phyloP scores from a whole-genome alignment of 2,113 vertebrate species.

The Stomatorhinus ivindoensis region DNA sequence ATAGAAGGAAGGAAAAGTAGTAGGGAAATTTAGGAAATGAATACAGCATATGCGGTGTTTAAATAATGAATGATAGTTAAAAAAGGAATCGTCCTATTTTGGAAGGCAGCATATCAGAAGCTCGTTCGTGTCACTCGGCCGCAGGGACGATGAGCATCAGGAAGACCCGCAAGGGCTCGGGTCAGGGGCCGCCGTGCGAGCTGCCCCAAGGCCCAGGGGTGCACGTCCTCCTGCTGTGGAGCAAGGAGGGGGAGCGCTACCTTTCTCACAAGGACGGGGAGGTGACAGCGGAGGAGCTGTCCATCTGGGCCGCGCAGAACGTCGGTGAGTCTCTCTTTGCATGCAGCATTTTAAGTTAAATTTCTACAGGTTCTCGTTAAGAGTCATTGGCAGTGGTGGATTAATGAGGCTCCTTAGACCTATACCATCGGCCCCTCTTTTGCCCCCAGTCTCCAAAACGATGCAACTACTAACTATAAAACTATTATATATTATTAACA shows the following conservation, averaged over 20 bases:
- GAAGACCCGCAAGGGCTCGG: slow-evolving; percentile 21
- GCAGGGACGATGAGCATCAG: slow-evolving; percentile 39
- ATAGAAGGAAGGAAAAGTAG: neutral
- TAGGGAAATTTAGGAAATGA: neutral
- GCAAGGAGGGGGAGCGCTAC: slow-evolving; percentile 55
- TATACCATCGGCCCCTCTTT: neutral
- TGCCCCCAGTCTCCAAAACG: neutral
- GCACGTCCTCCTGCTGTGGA: slow-evolving; percentile 72
- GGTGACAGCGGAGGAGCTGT: slow-evolving; percentile 71
- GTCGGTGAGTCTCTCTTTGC: slow-evolving; percentile 52
- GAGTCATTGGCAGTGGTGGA: neutral
- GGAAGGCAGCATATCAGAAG: neutral
- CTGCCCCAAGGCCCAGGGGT: slow-evolving; percentile 46
- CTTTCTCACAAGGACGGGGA: slow-evolving; percentile 48
- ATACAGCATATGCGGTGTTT: neutral
- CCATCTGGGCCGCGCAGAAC: slow-evolving; percentile 64
- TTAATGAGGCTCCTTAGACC: neutral
- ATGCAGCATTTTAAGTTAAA: neutral
- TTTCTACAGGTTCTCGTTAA: neutral
- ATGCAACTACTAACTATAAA: neutral
- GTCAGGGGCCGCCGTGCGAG: slow-evolving; percentile 18
- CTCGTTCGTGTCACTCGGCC: neutral
- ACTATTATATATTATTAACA: neutral
- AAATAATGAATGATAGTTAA: neutral
- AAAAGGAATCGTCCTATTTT: neutral